Conservation (phyloP, 2,113 vertebrate species). For the Mus pahari region DNA sequence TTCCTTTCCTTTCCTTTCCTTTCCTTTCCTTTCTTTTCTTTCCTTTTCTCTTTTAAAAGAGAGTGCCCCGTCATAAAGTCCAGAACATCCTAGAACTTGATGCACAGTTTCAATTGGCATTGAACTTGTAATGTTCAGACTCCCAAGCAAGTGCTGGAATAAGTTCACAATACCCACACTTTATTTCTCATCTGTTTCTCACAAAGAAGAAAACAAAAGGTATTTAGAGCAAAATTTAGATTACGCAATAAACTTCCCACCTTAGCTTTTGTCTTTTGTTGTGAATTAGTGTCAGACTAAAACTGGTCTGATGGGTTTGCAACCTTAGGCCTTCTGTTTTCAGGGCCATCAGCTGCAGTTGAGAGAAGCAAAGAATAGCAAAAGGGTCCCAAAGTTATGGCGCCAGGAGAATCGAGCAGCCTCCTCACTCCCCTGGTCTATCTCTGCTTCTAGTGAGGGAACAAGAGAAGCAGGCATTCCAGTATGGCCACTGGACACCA, state of each 20-base stretch:
- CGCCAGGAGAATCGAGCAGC: rapidly evolving
- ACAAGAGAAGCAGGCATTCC: rapidly evolving
- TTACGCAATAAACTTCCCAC: neutral
- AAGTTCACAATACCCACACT: neutral
- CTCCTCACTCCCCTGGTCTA: neutral
- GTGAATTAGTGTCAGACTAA: neutral
- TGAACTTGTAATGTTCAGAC: neutral
- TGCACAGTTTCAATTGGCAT: neutral
- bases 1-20: no score
- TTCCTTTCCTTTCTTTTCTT: no score
- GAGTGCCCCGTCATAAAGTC: neutral
- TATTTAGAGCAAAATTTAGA: neutral
- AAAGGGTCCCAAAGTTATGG: rapidly evolving
- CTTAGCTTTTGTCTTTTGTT: neutral
- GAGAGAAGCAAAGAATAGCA: neutral
- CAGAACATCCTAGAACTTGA: neutral
- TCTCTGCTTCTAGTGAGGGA: no score
- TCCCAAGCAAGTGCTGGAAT: neutral
- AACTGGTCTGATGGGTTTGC: rapidly evolving
- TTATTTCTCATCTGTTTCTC: neutral
- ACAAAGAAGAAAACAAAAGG: neutral
- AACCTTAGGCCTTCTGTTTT: neutral
- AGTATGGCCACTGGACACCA: rapidly evolving
- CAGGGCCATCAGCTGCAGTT: rapidly evolving
- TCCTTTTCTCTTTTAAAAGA: neutral